phyloP scores from a whole-genome alignment of 2,888 invertebrate genomes.

The Hypena proboscidalis region DNA sequence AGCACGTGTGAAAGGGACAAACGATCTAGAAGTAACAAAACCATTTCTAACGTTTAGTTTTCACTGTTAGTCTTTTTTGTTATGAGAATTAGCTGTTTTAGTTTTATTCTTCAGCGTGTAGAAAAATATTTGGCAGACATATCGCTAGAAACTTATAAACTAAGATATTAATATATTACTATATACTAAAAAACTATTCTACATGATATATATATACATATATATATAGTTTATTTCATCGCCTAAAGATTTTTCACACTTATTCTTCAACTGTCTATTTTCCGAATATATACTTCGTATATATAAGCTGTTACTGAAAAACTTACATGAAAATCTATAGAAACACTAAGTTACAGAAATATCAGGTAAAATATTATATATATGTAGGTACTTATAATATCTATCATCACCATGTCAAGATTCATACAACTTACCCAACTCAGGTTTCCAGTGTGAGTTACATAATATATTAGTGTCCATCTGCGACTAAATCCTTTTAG shows the following conservation, averaged over 20 bases:
- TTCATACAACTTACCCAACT: too few species aligned
- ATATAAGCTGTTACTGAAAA: constrained; percentile 5
- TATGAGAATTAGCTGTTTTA: constrained; percentile 61
- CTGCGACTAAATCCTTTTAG: too few species aligned
- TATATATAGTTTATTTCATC: constrained; percentile 54
- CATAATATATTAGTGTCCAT: too few species aligned
- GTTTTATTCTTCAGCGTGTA: constrained; percentile 69
- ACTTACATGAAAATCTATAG: too few species aligned
- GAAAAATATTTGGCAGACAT: constrained; percentile 78
- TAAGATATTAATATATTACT: constrained; percentile 69
- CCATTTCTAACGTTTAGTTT: constrained; percentile 22
- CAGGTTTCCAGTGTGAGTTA: too few species aligned
- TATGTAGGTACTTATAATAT: too few species aligned
- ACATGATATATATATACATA: constrained; percentile 37
- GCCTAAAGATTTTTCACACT: constrained; percentile 45
- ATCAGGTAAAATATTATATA: too few species aligned
- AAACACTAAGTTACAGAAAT: too few species aligned
- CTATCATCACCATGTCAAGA: too few species aligned
- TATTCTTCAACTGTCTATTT: constrained; percentile 30
- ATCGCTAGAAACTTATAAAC: constrained; percentile 76
- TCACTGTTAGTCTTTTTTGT: constrained; percentile 51
- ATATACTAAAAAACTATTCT: constrained; percentile 53
- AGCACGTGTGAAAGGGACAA: constrained; percentile 16
- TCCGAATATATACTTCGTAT: constrained; percentile 27
- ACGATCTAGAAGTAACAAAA: constrained; percentile 27